A percentile compares a stretch with the other conserved stretches of the same genome.
Evolutionary conservation across 2,888 invertebrate genomes (phyloP).

Genomic region (Sinopyrophorus schimmeli): DNA sequence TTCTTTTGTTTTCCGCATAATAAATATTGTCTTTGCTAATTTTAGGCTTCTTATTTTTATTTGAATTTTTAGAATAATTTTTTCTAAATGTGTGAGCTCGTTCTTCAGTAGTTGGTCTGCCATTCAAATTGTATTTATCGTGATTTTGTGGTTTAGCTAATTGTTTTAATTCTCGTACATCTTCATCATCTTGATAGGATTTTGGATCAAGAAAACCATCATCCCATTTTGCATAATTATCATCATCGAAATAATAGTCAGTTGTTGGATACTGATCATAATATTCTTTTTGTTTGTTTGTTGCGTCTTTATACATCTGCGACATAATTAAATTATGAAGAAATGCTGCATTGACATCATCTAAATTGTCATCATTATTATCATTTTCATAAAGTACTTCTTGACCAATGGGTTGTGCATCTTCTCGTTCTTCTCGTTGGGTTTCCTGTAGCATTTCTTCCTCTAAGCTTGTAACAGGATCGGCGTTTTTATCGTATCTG

Average conservation of each 20-base stretch:
- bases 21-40: constrained; percentile 55
- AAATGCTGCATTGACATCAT: constrained; percentile 64
- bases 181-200: constrained; percentile 63
- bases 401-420: constrained; percentile 67
- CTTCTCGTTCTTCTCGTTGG: constrained; percentile 60
- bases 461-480: constrained; percentile 60
- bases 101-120: constrained; percentile 34
- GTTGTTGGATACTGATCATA: constrained; percentile 36
- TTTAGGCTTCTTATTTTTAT: constrained; percentile 50
- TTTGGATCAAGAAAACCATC: constrained; percentile 30
- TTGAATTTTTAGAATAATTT: constrained; percentile 42
- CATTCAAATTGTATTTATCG: constrained; percentile 16
- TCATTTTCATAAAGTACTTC: constrained; percentile 68
- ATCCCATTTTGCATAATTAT: constrained; percentile 43
- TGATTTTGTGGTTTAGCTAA: constrained; percentile 57
- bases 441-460: constrained; percentile 66
- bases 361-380: constrained; percentile 44
- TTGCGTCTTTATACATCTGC: constrained; percentile 65
- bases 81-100: constrained; percentile 39
- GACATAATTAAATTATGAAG: constrained; percentile 69
- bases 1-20: constrained; percentile 57
- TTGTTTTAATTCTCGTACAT: constrained; percentile 67
- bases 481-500: constrained; percentile 49
- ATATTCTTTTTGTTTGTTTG: constrained; percentile 40
- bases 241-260: constrained; percentile 44